A percentile compares a stretch with the other conserved stretches of the same genome.
Evolutionary conservation across 1,140 invertebrate species (phyloP).

Genomic region (Leptopilina clavipes): DNA sequence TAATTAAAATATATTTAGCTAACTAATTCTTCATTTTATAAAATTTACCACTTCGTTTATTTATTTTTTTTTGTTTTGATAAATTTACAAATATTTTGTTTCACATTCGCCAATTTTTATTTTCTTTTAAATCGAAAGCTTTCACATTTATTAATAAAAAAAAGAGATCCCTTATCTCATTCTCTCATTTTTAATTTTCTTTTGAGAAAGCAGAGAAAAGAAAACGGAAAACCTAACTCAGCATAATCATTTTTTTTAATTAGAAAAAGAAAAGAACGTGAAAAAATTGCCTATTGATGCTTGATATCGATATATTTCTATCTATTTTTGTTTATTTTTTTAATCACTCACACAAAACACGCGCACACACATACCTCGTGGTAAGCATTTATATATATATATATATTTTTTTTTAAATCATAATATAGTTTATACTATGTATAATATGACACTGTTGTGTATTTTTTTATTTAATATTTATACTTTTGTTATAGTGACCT

Average conservation of each 20-base stretch:
- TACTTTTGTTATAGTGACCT: conserved; percentile 48
- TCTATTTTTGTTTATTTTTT: conserved; percentile 24
- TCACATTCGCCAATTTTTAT: not conserved
- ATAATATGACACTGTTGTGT: conserved; percentile 60
- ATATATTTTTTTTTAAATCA: conserved; percentile 47
- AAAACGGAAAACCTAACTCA: not conserved
- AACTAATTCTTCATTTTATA: too few relatives aligned
- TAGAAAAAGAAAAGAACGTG: not conserved
- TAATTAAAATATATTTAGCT: too few relatives aligned
- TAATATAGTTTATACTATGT: conserved; percentile 53
- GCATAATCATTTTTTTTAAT: conserved; percentile 17
- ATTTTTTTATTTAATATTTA: conserved; percentile 12
- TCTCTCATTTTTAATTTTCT: not conserved
- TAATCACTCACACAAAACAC: conserved; percentile 38
- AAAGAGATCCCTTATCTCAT: conserved; percentile 17
- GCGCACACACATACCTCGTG: conserved; percentile 19
- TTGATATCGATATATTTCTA: conserved; percentile 39
- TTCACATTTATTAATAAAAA: not conserved
- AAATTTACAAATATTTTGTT: too few relatives aligned
- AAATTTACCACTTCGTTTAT: too few relatives aligned
- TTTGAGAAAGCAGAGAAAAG: not conserved
- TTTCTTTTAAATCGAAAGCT: not conserved
- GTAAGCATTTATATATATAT: conserved; percentile 33
- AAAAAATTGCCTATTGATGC: conserved; percentile 36
- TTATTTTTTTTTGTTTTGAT: too few relatives aligned